Base-by-base conservation (phyloP, 2,113 vertebrate species). In the Sinocyclocheilus maitianheensis region DNA sequence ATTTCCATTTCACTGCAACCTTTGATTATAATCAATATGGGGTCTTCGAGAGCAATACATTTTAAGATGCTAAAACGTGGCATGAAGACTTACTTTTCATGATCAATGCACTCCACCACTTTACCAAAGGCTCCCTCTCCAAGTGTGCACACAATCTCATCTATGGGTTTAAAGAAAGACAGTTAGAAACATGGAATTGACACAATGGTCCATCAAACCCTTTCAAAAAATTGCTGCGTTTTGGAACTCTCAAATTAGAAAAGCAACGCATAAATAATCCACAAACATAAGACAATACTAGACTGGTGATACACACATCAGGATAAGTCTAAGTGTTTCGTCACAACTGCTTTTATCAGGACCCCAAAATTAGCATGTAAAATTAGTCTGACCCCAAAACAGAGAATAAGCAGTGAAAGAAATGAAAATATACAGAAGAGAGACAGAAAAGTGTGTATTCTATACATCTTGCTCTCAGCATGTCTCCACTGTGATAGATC, bases 101-200 rank as follows among this genome's bases (percentile, higher is more conserved):
- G 96, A 96, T 99, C 98, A 94, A 98, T 96, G 93, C 98, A 99
- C 89, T 99, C 97, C 30, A 97, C 97, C 37, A 99, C 98, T 94
- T 98, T 99, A 85, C 98, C 98, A 97, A 99, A 99, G 90, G 98
- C 97, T 88, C 98, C 98, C 93, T 99, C 98, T 95, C 98, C 98
- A 93, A 99, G 95, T 93, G 96, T 98, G 82, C 96, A 95, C 94
- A 99, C 93, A 91, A 99, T 97, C 95, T 99, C 98, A 98, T 99
- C 98, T 99, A 97, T 92, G 95, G 94, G 92, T 91, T 93, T 93
- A 93, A 77, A 94, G 91, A 96, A 89, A 67, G 84, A 53, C 89
- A 93, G 89, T 95, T 94, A 95, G 91, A 81, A 74, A 55, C 84
- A 65, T 22, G n/a, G 84, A 71, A 90, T 0, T 87, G 91, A 88